A percentile compares a stretch with the other conserved stretches of the same genome.
These are phyloP conservation scores for Meleagris gallopavo DNA, from an alignment of 2,113 vertebrate species.

Conservation along the genomic window DNA sequence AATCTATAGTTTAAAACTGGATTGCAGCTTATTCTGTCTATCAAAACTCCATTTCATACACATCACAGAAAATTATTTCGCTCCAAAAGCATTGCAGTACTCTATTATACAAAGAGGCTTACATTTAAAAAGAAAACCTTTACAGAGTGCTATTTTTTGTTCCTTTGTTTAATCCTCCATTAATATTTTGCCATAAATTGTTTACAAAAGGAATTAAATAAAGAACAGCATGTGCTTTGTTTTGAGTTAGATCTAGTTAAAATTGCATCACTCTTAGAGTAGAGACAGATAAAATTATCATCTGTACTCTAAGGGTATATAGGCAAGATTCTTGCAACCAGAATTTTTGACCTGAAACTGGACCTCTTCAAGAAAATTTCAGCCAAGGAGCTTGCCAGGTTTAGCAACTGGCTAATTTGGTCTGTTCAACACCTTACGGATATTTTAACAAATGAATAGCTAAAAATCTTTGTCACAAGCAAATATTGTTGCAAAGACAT, in stretches of 20 bases:
- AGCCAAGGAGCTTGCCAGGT: neutral
- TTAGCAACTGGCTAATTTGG: neutral
- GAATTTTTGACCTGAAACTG: neutral
- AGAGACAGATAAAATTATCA: neutral
- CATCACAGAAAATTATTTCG: constrained; percentile 75
- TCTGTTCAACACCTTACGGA: neutral
- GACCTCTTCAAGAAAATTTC: neutral
- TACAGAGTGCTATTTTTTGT: neutral
- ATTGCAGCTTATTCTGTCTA: constrained; percentile 83
- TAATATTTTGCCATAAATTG: neutral
- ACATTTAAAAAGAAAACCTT: constrained; percentile 34
- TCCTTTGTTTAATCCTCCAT: neutral
- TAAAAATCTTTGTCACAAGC: neutral
- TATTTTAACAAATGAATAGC: neutral
- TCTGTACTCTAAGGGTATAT: neutral
- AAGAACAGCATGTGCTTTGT: neutral
- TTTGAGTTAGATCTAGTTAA: neutral
- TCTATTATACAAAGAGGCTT: constrained; percentile 62
- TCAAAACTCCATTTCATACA: constrained; percentile 81
- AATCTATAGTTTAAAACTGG: constrained; percentile 86
- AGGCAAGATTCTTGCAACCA: neutral
- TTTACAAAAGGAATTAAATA: neutral
- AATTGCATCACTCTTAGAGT: neutral
- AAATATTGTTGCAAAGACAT: neutral
- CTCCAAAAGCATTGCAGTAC: constrained; percentile 59